Evolutionary conservation across 2,113 vertebrate genomes (phyloP).

Genomic region (Blennius ocellaris): DNA sequence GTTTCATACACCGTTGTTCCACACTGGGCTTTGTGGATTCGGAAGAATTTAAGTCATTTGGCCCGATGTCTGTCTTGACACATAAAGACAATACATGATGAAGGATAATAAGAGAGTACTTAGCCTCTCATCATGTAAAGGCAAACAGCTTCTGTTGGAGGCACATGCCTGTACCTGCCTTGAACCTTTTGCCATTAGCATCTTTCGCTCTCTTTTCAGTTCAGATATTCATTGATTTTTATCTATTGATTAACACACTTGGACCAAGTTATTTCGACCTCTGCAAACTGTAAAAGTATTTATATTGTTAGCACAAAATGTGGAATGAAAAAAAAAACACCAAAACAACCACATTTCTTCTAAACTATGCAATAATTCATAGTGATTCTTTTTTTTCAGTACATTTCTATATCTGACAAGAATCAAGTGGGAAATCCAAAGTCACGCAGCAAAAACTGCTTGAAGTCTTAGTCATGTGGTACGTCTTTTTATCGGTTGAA

Average conservation of each 20-base stretch:
- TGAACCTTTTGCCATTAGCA: too few species aligned
- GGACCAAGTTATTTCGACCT: not conserved
- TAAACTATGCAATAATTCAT: not conserved
- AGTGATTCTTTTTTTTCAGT: not conserved
- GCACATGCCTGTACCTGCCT: not conserved
- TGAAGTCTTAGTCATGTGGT: not conserved
- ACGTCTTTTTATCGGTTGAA: constrained; percentile 9
- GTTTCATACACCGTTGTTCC: constrained; percentile 5
- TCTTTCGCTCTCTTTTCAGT: too few species aligned
- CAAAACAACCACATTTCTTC: not conserved
- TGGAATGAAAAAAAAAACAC: not conserved
- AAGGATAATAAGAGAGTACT: not conserved
- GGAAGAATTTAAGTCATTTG: constrained; percentile 15
- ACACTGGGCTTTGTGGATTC: constrained; percentile 7
- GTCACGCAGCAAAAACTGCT: not conserved
- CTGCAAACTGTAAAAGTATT: not conserved
- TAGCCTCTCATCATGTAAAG: constrained; percentile 1
- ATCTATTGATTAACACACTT: not conserved
- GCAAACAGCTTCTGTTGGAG: constrained; percentile 5
- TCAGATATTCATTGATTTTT: too few species aligned
- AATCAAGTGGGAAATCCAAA: not conserved
- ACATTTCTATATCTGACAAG: not conserved
- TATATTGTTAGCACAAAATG: too few species aligned
- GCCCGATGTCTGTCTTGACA: constrained; percentile 15
- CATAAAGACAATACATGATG: not conserved